These are phyloP conservation scores for Dicerorhinus sumatrensis DNA, from an alignment of 2,113 vertebrate species.

Conservation along the genomic window DNA sequence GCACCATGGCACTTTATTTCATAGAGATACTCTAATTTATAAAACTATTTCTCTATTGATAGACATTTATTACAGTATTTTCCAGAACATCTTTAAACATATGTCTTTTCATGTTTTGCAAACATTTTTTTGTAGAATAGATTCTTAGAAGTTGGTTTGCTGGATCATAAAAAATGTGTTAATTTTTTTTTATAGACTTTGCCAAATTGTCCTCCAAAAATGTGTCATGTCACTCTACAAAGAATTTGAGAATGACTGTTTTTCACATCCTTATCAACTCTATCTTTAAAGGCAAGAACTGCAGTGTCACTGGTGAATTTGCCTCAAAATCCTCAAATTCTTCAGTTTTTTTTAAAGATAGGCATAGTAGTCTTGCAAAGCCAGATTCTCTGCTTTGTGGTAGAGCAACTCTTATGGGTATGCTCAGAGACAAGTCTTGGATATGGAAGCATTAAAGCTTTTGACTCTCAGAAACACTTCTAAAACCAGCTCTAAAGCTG, in stretches of 20 bases:
- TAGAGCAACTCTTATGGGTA: not conserved
- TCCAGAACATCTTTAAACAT: not conserved
- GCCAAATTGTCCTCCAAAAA: not conserved
- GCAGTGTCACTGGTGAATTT: not conserved
- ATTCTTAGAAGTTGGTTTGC: slow-evolving; percentile 26
- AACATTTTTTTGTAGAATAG: slow-evolving; percentile 34
- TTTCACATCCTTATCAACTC: not conserved
- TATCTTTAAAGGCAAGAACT: slow-evolving; percentile 23
- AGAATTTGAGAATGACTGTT: not conserved
- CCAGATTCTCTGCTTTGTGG: not conserved
- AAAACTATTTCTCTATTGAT: not conserved
- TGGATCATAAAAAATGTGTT: not conserved
- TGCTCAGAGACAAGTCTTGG: not conserved
- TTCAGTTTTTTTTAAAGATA: not conserved
- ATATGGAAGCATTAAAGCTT: not conserved
- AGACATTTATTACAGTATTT: not conserved
- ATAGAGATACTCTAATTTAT: not conserved
- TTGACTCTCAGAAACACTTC: slow-evolving; percentile 53
- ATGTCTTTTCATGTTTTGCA: not conserved
- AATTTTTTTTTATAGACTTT: slow-evolving; percentile 2
- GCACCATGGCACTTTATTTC: not conserved
- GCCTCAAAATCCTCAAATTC: not conserved
- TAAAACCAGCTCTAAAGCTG: slow-evolving; percentile 43
- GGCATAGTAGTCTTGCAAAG: not conserved
- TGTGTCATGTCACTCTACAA: not conserved